Evolutionary conservation across 2,113 vertebrate genomes (phyloP).

Genomic region (Rhinopomastus cyanomelas): DNA sequence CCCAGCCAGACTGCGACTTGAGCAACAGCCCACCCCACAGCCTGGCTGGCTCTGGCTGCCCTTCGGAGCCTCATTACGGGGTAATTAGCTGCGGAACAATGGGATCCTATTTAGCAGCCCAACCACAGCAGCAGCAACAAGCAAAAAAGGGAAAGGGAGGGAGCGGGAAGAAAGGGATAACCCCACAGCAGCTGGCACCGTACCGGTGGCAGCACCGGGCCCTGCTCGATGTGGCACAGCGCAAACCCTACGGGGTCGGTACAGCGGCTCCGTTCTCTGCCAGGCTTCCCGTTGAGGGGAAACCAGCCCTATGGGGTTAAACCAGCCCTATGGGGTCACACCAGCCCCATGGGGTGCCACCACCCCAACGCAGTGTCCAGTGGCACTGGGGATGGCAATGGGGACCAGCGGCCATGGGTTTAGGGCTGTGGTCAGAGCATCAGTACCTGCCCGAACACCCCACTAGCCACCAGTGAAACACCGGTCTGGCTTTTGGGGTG

Average conservation of each 20-base stretch:
- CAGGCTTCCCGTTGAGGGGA: neutral
- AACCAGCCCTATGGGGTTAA: neutral
- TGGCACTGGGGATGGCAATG: fast-evolving
- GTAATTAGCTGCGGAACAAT: slow-evolving; percentile 68
- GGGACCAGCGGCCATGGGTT: fast-evolving
- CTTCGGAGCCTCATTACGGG: slow-evolving; percentile 61
- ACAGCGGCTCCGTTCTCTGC: neutral
- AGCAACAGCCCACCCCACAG: neutral
- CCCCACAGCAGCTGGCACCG: neutral
- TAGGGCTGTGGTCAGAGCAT: neutral
- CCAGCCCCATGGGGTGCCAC: neutral
- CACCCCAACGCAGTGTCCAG: fast-evolving
- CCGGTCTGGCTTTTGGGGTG: fast-evolving
- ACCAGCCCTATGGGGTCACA: too few species aligned
- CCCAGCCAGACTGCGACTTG: neutral
- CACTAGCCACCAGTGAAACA: fast-evolving
- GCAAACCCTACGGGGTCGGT: neutral
- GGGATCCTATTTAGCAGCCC: slow-evolving; percentile 62
- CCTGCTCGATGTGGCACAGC: fast-evolving
- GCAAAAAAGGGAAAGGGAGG: neutral
- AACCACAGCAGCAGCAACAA: slow-evolving; percentile 57
- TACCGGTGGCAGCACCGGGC: neutral
- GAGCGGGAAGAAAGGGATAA: slow-evolving; percentile 23
- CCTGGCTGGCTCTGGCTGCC: neutral
- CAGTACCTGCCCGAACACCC: neutral